phyloP scores from a whole-genome alignment of 2,888 invertebrate species.

The Kuschelorhynchus macadamiae region DNA sequence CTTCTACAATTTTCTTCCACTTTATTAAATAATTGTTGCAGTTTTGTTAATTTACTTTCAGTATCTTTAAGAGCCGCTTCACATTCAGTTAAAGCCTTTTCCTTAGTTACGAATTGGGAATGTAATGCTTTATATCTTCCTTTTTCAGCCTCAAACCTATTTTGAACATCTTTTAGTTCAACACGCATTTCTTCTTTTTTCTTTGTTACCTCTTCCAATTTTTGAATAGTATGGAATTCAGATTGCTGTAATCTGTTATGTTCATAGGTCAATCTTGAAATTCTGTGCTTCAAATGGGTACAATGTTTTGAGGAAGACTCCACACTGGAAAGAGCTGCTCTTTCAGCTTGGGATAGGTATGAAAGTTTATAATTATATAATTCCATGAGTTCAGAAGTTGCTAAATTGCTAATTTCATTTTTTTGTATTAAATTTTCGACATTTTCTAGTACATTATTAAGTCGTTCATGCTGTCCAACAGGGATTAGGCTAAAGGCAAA shows the following conservation, averaged over 20 bases:
- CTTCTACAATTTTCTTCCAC: constrained; percentile 62
- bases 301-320: constrained; percentile 71
- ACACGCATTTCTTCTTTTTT: constrained; percentile 54
- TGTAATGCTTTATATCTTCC: constrained; percentile 52
- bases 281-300: constrained; percentile 70
- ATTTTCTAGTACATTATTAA: constrained; percentile 60
- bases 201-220: constrained; percentile 67
- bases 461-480: constrained; percentile 61
- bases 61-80: constrained; percentile 54
- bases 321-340: constrained; percentile 69
- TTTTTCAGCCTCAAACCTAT: constrained; percentile 57
- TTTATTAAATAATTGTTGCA: constrained; percentile 58
- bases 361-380: constrained; percentile 80
- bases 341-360: constrained; percentile 70
- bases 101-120: constrained; percentile 54
- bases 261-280: constrained; percentile 68
- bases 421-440: constrained; percentile 52
- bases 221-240: constrained; percentile 70
- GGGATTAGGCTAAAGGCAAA: constrained; percentile 60
- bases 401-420: constrained; percentile 71
- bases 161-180: constrained; percentile 30
- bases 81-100: constrained; percentile 56
- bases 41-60: constrained; percentile 50
- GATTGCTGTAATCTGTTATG: constrained; percentile 69
- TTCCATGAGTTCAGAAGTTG: constrained; percentile 80